Base-by-base conservation (phyloP, 2,113 vertebrate genomes). In the Notechis scutatus region DNA sequence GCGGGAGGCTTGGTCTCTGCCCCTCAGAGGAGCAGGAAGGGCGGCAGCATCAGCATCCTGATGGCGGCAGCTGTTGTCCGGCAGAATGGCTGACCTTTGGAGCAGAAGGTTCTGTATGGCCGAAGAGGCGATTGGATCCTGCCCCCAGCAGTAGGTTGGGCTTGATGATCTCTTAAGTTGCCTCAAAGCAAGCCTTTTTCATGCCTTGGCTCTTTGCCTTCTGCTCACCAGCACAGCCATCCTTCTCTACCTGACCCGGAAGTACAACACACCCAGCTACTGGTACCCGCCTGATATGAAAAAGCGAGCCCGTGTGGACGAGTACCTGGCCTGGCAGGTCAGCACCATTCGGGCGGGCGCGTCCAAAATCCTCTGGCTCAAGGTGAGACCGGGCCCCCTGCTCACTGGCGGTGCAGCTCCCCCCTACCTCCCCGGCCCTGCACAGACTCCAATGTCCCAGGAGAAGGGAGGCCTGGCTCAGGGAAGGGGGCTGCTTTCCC, bases 271-370 rank as follows among this genome's bases (percentile, higher is more conserved):
- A n/a, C 97, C 98, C 0, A 97, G 98, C 94, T 97, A 98, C 97
- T 99, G 98, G 98, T 99, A 98, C 94, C 98, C 98, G 0, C 92
- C 97, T 0, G 98, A 98, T 89, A 97, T 98, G 2, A 97, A 97
- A 39, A 97, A 97, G 74, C 92, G 98, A 0, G 97, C 98, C 26
- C 96, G 87, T 0, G 97, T 98, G 0, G 98, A 98, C 0, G 98
- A 99, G 92, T 98, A 98, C 93, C 96, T 98, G 55, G 97, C 98
- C 0, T 99, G 98, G 98, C 98, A 98, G 94, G 98, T 98, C 2
- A 54, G 95, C 0, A 96, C 97, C 94, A 96, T 97, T 94, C 61
- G 98, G 39, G 88, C 81, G 0, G 96, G 97, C 1, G 98, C 98
- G 14, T 97, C 98, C 0, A 98, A 98, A 94, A 96, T 98, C 92